These are phyloP conservation scores for Grus americana DNA, from an alignment of 2,113 vertebrate species.

Conservation along the genomic window DNA sequence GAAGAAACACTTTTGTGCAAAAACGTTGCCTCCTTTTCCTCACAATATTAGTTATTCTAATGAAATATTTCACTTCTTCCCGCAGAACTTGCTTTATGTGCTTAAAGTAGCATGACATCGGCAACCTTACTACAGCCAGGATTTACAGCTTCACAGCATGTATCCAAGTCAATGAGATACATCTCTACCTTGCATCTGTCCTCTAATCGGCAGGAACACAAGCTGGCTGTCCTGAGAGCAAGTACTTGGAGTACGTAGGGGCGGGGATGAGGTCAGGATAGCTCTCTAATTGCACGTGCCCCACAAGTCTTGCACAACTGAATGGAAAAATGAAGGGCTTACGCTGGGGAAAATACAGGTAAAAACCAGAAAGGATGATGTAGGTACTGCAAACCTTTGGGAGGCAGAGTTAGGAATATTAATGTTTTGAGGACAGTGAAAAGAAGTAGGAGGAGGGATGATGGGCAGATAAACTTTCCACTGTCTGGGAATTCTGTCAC, in stretches of 20 bases:
- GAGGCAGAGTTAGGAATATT: not conserved
- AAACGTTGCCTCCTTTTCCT: too few relatives aligned
- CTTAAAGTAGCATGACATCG: not conserved
- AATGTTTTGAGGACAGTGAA: not conserved
- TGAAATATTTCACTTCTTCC: not conserved
- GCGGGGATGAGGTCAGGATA: not conserved
- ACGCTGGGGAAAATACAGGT: not conserved
- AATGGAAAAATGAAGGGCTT: not conserved
- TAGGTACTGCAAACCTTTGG: not conserved
- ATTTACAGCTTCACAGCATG: not conserved
- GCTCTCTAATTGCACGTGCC: not conserved
- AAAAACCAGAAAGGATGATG: not conserved
- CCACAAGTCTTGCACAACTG: not conserved
- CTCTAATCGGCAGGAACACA: not conserved
- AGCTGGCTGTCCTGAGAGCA: not conserved
- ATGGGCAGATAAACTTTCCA: too few relatives aligned
- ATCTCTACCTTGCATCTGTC: not conserved
- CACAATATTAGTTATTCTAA: not conserved
- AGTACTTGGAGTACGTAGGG: not conserved
- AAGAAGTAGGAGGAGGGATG: not conserved
- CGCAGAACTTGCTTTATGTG: not conserved
- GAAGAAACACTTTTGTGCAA: too few relatives aligned
- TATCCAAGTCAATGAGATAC: not conserved
- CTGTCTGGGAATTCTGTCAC: not conserved
- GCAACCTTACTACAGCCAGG: not conserved